These are phyloP conservation scores for Urocyon cinereoargenteus DNA, from an alignment of 2,797 vertebrate species.

Conservation along the genomic window DNA sequence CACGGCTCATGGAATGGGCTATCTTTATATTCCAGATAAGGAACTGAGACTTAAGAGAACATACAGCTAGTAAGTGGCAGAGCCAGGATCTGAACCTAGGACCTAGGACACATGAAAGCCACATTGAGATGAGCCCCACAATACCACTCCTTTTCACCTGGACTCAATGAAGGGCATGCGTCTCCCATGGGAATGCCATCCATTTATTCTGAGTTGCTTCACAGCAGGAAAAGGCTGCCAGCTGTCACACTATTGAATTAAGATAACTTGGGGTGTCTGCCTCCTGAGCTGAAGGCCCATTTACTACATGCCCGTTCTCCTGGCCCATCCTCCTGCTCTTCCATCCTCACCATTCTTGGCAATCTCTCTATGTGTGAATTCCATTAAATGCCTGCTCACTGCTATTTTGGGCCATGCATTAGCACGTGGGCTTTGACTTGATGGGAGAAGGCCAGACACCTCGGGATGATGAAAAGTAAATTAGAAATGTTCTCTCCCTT, in stretches of 20 bases:
- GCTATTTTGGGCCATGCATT: constrained; percentile 75
- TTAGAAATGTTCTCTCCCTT: neutral
- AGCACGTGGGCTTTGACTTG: constrained; percentile 62
- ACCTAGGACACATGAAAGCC: neutral
- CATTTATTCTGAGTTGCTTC: neutral
- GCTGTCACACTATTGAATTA: neutral
- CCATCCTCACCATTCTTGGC: constrained; percentile 66
- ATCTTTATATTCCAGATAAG: neutral
- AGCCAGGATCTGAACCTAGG: neutral
- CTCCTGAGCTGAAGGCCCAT: neutral
- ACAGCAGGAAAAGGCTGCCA: neutral
- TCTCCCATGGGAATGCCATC: neutral
- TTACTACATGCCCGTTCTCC: neutral
- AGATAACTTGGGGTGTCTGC: neutral
- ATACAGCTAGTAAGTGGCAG: neutral
- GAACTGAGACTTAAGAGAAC: neutral
- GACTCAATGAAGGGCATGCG: neutral
- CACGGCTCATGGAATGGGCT: neutral
- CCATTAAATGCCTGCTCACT: constrained; percentile 66
- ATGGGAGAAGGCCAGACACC: constrained; percentile 71
- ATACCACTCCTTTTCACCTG: neutral
- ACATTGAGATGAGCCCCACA: too few relatives aligned
- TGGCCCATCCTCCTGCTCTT: neutral
- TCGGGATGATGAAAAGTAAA: constrained; percentile 67
- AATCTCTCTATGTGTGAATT: constrained; percentile 64